Evolutionary conservation across 2,113 vertebrate species (phyloP), one percentile per base, ranked within the genome.

Genomic region (Leucosticte australis): DNA sequence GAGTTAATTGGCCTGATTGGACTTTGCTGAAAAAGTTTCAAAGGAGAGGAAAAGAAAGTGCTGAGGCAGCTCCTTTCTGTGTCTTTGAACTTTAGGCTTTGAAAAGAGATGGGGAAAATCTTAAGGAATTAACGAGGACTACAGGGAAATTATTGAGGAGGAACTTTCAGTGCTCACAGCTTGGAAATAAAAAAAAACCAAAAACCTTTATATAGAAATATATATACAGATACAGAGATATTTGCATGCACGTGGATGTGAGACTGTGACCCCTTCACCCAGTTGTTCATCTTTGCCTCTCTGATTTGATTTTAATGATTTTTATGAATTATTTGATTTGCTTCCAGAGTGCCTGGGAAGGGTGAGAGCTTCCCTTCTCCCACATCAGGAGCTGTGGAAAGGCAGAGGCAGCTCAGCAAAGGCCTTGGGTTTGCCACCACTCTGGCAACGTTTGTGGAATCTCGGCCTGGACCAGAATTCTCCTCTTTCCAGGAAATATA

Each of bases 81-180:
- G 10, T 53, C 96, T 98, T 98, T 98, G 97, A 97, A 97, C 96
- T 96, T 90, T 2, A 59, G 78, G 87, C 96, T 97, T 98, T 97
- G 97, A 97, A 96, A 97, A 93, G 74, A 93, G 81, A 82, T 91
- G 88, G 82, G 65, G 73, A 96, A 94, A 96, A 95, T 95, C 94
- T 96, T 83, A 88, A 93, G 84, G 96, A 96, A 97, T 97, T 97
- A 98, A 96, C 82, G 33, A 97, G 95, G 93, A 95, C 96, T 95
- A 94, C 82, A 95, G 96, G 95, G 97, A 97, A 97, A 97, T 95
- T 89, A 95, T 80, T 83, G 53, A 59, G 68, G 56, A 86, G 78
- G 84, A 94, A 84, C 28, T 94, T 83, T 12, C 73, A 82, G 67
- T 39, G 41, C 60, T 90, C 31, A 79, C 68, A 89, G 73, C 63